Base-by-base conservation (phyloP, 2,797 vertebrate genomes). In the Scarus forsteni region DNA sequence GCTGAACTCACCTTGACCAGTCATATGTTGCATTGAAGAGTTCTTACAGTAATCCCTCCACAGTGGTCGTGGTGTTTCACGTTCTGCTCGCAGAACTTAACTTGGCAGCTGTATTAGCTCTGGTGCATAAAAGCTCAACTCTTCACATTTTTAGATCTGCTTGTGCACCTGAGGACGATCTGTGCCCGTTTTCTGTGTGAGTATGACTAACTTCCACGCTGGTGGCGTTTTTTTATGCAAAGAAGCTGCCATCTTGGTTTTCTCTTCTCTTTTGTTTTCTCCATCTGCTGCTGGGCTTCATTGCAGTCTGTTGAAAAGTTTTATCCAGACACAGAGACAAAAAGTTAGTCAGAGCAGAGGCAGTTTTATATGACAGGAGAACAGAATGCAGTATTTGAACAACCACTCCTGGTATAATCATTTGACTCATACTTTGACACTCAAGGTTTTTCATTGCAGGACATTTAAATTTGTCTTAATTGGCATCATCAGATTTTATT, bases 151-250 rank as follows among this genome's bases (percentile, higher is more conserved):
- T 93, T 98, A 98, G 97, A 97, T 97, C 97, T 95, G 95, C 97
- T 94, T 92, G 95, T 95, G 93, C 96, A 95, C 95, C 97, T 87
- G 96, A 95, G 94, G 97, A 97, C 91, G 96, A 97, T 94, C 94
- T 95, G 94, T 96, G 94, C 96, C 95, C 96, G 78, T 96, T 96
- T 96, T 97, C 96, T 97, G 96, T 99, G 97, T 98, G 96, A 99
- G 97, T 99, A 98, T 96, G 82, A 90, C 94, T 94, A 69, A 95
- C 95, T 92, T 92, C 92, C 92, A 84, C 93, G 81, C 77, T 54
- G 80, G 69, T 53, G 77, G 80, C 58, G 75, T 14, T 15, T 36
- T n/a, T n/a, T 15, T 87, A 71, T 78, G 14, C 73, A 35, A 34
- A 42, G 46, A 72, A 55, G 62, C 85, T 61, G 43, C 77, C 74